Evolutionary conservation across 1,140 invertebrate species (phyloP).

Genomic region (Bombus waltoni): DNA sequence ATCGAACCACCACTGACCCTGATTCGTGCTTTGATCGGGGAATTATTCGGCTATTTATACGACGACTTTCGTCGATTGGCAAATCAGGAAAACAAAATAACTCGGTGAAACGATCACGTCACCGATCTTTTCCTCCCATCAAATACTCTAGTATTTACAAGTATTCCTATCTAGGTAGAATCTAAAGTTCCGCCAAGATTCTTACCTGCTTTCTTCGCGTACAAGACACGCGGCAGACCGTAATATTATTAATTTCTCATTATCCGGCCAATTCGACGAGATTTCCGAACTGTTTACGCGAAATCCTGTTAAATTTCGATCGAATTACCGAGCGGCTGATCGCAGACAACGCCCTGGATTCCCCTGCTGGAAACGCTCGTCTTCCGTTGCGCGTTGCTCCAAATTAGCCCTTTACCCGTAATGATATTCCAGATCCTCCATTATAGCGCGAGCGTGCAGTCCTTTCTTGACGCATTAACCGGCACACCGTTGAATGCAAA

Average conservation of each 20-base stretch:
- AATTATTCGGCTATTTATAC: neutral
- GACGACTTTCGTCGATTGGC: too few species aligned
- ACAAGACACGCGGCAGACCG: neutral
- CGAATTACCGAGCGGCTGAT: neutral
- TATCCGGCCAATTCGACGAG: neutral
- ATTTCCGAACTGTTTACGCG: slow-evolving; percentile 25
- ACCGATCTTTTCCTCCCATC: too few species aligned
- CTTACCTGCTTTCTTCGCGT: too few species aligned
- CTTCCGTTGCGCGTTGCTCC: slow-evolving; percentile 35
- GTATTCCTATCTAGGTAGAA: too few species aligned
- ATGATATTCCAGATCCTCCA: slow-evolving; percentile 49
- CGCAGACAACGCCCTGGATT: slow-evolving; percentile 12
- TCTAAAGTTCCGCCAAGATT: too few species aligned
- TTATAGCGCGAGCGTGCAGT: slow-evolving; percentile 37
- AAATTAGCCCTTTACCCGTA: slow-evolving; percentile 57
- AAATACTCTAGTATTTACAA: too few species aligned
- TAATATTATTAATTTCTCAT: neutral
- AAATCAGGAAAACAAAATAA: too few species aligned
- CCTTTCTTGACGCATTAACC: slow-evolving; percentile 52
- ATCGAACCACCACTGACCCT: neutral
- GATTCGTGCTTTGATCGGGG: too few species aligned
- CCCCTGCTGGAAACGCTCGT: slow-evolving; percentile 35
- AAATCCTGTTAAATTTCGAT: slow-evolving; percentile 28
- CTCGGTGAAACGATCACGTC: too few species aligned
- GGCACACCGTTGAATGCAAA: slow-evolving; percentile 56